These are phyloP conservation scores for Lochmaea capreae DNA, from an alignment of 2,888 invertebrate genomes.

Conservation along the genomic window DNA sequence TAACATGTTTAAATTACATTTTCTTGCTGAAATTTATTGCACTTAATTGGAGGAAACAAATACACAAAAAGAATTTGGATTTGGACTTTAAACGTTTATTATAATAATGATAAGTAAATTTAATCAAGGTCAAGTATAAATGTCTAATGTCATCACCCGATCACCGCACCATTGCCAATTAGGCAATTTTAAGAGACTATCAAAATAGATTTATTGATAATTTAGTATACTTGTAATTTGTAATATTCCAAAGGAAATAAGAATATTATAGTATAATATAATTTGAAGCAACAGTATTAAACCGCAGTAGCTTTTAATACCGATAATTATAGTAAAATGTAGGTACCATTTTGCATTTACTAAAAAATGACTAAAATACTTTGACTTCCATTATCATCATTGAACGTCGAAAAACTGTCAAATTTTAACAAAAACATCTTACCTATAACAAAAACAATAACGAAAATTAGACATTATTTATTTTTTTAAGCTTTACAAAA, in stretches of 20 bases:
- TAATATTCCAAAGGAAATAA: too few relatives aligned
- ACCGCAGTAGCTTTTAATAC: too few relatives aligned
- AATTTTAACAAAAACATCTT: neutral
- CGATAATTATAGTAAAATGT: too few relatives aligned
- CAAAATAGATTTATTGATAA: too few relatives aligned
- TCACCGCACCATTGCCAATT: too few relatives aligned
- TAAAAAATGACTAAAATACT: neutral
- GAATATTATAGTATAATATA: too few relatives aligned
- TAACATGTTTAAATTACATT: neutral
- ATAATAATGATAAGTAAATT: too few relatives aligned
- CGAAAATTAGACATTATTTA: slow-evolving; percentile 1
- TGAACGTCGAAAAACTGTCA: neutral
- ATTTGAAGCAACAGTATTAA: too few relatives aligned
- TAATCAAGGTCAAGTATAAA: too few relatives aligned
- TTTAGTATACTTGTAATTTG: too few relatives aligned
- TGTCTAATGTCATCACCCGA: too few relatives aligned
- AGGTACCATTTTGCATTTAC: neutral
- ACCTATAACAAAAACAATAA: slow-evolving; percentile 1
- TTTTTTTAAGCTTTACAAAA: neutral
- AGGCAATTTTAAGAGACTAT: too few relatives aligned
- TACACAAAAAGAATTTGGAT: neutral
- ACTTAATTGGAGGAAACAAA: neutral
- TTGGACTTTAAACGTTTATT: neutral
- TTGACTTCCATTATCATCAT: neutral
- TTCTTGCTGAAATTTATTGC: neutral